Conservation (phyloP, 2,888 invertebrate genomes). For the Drosophila flavopinicola region DNA sequence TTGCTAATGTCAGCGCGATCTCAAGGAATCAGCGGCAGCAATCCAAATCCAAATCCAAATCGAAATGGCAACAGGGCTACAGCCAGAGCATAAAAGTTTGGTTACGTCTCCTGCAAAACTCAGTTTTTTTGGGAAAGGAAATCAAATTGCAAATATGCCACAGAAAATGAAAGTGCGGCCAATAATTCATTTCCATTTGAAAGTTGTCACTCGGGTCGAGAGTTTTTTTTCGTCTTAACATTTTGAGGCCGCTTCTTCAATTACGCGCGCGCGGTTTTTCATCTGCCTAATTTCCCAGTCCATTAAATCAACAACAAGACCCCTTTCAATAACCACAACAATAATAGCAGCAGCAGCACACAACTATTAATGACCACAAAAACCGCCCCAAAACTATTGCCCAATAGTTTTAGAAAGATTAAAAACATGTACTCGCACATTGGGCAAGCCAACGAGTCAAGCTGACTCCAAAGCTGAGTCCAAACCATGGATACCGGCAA, state of each 20-base stretch:
- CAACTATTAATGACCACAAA: conserved; percentile 41
- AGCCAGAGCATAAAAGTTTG: conserved; percentile 3
- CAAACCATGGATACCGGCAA: not conserved
- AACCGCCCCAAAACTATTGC: conserved; percentile 60
- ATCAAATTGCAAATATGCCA: conserved; percentile 62
- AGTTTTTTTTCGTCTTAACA: no score
- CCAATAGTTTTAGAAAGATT: conserved; percentile 77
- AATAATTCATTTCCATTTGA: conserved; percentile 69
- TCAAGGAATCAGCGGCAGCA: conserved; percentile 31
- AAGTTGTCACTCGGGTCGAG: conserved; percentile 68
- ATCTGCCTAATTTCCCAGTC: conserved; percentile 37
- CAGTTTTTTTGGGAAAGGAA: conserved; percentile 47
- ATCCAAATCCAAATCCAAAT: conserved; percentile 14
- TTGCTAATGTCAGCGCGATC: conserved; percentile 65
- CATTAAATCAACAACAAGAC: conserved; percentile 39
- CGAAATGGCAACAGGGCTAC: not conserved
- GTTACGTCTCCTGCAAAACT: conserved; percentile 26
- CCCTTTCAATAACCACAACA: conserved; percentile 15
- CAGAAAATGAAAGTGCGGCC: conserved; percentile 65
- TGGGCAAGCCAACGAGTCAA: conserved; percentile 51
- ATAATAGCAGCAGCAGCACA: not conserved
- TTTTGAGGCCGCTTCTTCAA: conserved; percentile 50
- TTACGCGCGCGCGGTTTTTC: conserved; percentile 53
- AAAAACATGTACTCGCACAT: conserved; percentile 52
- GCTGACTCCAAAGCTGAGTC: conserved; percentile 15